Conservation (phyloP, 2,888 invertebrate genomes). For the Tryphoninae sp. region DNA sequence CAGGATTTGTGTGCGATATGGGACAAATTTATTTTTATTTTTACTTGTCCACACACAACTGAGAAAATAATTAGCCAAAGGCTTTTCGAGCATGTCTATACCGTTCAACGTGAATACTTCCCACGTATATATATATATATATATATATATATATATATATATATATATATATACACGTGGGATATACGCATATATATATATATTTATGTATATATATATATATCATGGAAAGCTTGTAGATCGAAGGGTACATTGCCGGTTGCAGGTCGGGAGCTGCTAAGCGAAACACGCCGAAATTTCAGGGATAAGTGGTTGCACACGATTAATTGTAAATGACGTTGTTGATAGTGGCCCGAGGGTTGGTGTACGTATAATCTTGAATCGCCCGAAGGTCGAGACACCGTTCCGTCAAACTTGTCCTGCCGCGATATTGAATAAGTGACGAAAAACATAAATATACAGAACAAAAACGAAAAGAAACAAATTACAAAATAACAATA, state of each 20-base stretch:
- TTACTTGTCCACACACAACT: not conserved
- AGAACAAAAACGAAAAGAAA: not conserved
- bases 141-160: slow-evolving; percentile 36
- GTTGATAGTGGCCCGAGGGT: slow-evolving; percentile 70
- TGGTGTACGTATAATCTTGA: slow-evolving; percentile 66
- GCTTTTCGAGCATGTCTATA: slow-evolving; percentile 1
- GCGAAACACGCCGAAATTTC: slow-evolving; percentile 68
- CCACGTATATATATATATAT: slow-evolving; percentile 12
- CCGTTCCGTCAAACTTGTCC: slow-evolving; percentile 2
- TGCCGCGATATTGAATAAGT: not conserved
- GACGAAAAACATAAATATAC: slow-evolving; percentile 10
- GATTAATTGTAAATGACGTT: slow-evolving; percentile 68
- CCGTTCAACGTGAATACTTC: slow-evolving; percentile 33
- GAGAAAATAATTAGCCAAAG: slow-evolving; percentile 21
- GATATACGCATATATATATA: too few species aligned
- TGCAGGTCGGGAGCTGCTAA: slow-evolving; percentile 69
- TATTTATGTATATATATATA: slow-evolving; percentile 8
- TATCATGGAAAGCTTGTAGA: slow-evolving; percentile 42
- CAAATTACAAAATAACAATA: not conserved
- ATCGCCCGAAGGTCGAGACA: slow-evolving; percentile 58
- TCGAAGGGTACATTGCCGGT: slow-evolving; percentile 35
- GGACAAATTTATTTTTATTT: not conserved
- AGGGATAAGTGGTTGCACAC: slow-evolving; percentile 63
- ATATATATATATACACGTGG: slow-evolving; percentile 39
- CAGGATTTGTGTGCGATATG: not conserved